Evolutionary conservation across 2,888 invertebrate genomes (phyloP).

Genomic region (Caenorhabditis sp.): DNA sequence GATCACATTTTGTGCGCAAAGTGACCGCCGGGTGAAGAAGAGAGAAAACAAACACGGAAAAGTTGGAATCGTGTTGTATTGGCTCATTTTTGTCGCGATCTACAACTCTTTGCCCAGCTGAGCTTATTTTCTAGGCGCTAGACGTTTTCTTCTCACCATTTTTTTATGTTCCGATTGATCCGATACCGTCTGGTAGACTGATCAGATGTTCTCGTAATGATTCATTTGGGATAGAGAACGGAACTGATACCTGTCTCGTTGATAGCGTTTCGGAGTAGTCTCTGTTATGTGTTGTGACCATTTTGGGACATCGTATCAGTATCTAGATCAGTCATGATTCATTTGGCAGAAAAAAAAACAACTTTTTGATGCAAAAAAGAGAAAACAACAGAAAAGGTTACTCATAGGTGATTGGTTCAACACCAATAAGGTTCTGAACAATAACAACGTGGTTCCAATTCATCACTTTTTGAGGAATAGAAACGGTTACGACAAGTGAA

Average conservation of each 20-base stretch:
- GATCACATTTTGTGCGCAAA: constrained; percentile 60
- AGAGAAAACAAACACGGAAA: constrained; percentile 54
- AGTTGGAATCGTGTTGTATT: constrained; percentile 40
- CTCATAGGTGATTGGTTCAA: constrained; percentile 18
- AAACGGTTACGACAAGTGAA: background rate
- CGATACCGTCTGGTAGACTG: background rate
- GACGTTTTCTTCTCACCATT: background rate
- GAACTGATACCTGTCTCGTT: constrained; percentile 19
- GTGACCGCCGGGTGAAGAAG: constrained; percentile 59
- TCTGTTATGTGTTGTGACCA: constrained; percentile 34
- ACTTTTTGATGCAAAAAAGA: background rate
- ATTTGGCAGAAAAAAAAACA: constrained; percentile 19
- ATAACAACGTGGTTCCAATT: background rate
- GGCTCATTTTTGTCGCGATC: constrained; percentile 51
- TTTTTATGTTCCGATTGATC: constrained; percentile 3
- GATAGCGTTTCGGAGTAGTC: constrained; percentile 15
- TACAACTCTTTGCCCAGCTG: constrained; percentile 24
- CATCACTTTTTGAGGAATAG: background rate
- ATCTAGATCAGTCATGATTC: constrained; percentile 21
- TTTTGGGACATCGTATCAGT: background rate
- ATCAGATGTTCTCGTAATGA: constrained; percentile 17
- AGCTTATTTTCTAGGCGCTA: constrained; percentile 3
- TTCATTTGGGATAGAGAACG: constrained; percentile 23
- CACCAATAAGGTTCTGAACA: constrained; percentile 9
- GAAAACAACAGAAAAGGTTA: constrained; percentile 19